Evolutionary conservation across 1,140 invertebrate species (phyloP), one percentile per base, ranked within the genome.

Genomic region (Bombus pascuorum): DNA sequence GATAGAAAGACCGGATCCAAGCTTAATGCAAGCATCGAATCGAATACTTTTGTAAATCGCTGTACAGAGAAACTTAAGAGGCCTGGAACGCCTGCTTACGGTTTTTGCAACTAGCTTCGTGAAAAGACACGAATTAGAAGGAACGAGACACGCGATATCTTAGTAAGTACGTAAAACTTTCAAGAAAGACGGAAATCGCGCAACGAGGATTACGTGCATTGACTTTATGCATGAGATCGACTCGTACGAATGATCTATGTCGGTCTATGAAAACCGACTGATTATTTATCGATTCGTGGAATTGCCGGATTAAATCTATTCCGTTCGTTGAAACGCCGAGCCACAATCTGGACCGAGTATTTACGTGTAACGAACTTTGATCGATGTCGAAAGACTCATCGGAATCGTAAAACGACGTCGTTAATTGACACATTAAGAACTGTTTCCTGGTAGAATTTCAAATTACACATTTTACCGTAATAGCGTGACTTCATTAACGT

Each of bases 181-280:
- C 42, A 53, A 68, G 73, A 83, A 83, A 42, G 25, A 74, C 62
- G 62, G 73, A 68, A 83, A 77, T 37, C 59, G 44, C n/a, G 22
- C 28, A 25, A 34, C 57, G 28, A 39, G 22, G 42, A 83, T 70
- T 70, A 70, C 81, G 79, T 70, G 78, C 44, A 28, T 76, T 15
- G 81, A 83, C 34, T 71, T 3, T 18, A 53, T 57, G 47, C 44
- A n/a, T n/a, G 57, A 76, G 47, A 42, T 32, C 42, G 42, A 15
- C 18, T 9, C 8, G 37, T 37, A 28, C 39, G 73, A 83, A 68
- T 70, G 81, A 83, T 83, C 73, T 57, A 22, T 53, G 47, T 22
- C 15, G 0, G 47, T 53, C 47, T 53, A 77, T 32, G 73, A 53
- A 65, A 39, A 53, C 59, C 47, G n/a, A 47, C 42, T 2, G 15